These are phyloP conservation scores for Tachyglossus aculeatus DNA, from an alignment of 2,797 vertebrate genomes.

Conservation along the genomic window DNA sequence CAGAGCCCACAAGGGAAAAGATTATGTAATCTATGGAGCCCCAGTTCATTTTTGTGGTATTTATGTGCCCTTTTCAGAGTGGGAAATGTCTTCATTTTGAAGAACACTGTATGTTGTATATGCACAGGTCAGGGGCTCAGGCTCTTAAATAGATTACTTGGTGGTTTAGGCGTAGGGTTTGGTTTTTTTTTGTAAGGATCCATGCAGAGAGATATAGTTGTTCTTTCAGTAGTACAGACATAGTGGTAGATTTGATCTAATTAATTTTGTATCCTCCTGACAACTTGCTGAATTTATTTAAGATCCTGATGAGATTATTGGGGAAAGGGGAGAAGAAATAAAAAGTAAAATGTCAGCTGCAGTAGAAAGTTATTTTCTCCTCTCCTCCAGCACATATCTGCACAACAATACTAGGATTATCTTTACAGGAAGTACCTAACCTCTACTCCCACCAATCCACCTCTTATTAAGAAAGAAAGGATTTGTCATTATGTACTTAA, in stretches of 20 bases:
- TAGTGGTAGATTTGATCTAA: conserved; percentile 27
- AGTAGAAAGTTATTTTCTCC: conserved; percentile 31
- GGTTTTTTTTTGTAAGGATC: rapidly evolving
- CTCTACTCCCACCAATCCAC: background rate
- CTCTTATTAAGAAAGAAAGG: conserved; percentile 1
- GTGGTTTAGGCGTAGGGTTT: background rate
- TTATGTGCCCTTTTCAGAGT: background rate
- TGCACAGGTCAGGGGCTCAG: background rate
- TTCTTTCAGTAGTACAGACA: background rate
- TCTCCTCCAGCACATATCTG: conserved; percentile 12
- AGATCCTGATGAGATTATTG: conserved; percentile 46
- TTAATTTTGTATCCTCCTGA: conserved; percentile 46
- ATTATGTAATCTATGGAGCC: background rate
- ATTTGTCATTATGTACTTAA: background rate
- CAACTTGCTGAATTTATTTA: conserved; percentile 44
- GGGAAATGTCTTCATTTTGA: background rate
- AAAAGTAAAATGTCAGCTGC: conserved; percentile 26
- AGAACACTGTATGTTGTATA: no score
- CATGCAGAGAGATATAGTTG: background rate
- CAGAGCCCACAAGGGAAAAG: background rate
- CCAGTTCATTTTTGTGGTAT: background rate
- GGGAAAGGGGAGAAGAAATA: conserved; percentile 10
- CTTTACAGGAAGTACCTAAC: conserved; percentile 7
- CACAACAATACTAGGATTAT: conserved; percentile 7
- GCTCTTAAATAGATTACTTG: rapidly evolving